Percentiles rank a stretch among this genome's conserved stretches.
Conservation (phyloP, 2,797 vertebrate genomes). For the Botia kubotai region DNA sequence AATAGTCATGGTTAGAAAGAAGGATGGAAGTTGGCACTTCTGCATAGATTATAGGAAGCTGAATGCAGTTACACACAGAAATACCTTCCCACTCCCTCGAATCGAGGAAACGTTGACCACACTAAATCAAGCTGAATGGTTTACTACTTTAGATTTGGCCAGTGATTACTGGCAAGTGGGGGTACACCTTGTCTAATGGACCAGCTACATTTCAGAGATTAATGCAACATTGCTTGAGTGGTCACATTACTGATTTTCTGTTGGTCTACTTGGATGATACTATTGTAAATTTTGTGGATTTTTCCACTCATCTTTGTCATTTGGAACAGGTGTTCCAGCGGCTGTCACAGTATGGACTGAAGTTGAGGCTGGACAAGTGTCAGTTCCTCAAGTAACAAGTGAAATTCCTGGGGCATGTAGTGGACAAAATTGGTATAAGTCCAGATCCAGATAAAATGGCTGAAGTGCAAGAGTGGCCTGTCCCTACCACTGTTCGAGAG, state of each 20-base stretch:
- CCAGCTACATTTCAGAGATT: slow-evolving; percentile 37
- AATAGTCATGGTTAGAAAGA: slow-evolving; percentile 24
- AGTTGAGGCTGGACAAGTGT: neutral
- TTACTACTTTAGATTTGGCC: neutral
- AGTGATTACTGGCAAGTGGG: slow-evolving; percentile 30
- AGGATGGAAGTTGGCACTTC: neutral
- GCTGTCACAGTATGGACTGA: neutral
- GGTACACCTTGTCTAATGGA: neutral
- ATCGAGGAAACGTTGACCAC: slow-evolving; percentile 6
- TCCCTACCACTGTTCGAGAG: neutral
- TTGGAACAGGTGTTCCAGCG: slow-evolving; percentile 26
- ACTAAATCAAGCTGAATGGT: neutral
- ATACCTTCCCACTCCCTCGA: neutral
- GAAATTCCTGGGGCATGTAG: slow-evolving; percentile 33
- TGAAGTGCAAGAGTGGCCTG: neutral
- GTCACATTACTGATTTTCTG: neutral
- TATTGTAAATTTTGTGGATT: slow-evolving; percentile 31
- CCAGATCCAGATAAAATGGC: slow-evolving; percentile 14
- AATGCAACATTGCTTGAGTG: slow-evolving; percentile 38
- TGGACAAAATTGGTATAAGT: neutral
- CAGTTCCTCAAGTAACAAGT: slow-evolving; percentile 5
- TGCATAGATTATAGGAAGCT: slow-evolving; percentile 16
- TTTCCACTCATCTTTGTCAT: slow-evolving; percentile 25
- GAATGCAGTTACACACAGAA: slow-evolving; percentile 8
- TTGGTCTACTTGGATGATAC: slow-evolving; percentile 44